Conservation (phyloP, 37 sponge, comb jelly and placozoan species). For the Aphrocallistes beatrix region DNA sequence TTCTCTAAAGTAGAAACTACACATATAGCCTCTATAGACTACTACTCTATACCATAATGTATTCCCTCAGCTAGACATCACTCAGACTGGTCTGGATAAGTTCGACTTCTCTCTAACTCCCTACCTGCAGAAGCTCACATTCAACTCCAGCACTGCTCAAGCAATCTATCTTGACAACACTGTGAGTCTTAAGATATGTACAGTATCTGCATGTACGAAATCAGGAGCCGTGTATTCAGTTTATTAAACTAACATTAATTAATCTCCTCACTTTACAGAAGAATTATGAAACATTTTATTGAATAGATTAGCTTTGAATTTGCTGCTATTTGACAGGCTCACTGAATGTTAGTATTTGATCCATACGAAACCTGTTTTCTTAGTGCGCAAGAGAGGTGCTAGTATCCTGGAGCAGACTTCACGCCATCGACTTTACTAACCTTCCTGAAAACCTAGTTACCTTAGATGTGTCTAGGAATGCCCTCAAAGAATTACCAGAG, state of each 20-base stretch:
- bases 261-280: no score
- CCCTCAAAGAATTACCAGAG: conserved; percentile 45
- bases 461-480: conserved; percentile 36
- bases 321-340: no score
- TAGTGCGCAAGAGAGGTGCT: not conserved
- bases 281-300: no score
- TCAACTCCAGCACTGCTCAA: not conserved
- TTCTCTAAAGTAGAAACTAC: not conserved
- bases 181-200: not conserved
- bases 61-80: conserved; percentile 12
- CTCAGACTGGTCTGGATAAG: not conserved
- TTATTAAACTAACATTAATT: no score
- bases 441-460: not conserved
- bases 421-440: not conserved
- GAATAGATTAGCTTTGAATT: no score
- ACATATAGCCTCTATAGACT: not conserved
- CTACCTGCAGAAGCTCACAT: not conserved
- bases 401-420: not conserved
- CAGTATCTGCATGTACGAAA: not conserved
- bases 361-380: no score
- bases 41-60: no score
- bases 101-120: not conserved
- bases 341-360: no score
- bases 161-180: not conserved
- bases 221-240: no score